These are phyloP conservation scores for Mayetiola destructor DNA, from an alignment of 2,888 invertebrate genomes.

Conservation along the genomic window DNA sequence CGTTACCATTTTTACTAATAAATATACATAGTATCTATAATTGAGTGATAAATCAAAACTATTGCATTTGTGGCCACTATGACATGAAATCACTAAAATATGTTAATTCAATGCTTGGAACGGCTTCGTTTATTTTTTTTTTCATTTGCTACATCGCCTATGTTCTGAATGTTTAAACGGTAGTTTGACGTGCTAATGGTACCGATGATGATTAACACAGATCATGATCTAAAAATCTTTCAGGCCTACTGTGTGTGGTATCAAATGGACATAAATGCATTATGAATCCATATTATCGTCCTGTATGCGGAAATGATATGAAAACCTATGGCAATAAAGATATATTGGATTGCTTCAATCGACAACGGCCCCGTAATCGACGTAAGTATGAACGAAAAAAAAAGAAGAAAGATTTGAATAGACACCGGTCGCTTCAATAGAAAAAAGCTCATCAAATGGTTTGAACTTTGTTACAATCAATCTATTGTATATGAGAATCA, in stretches of 20 bases:
- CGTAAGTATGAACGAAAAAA: slow-evolving; percentile 16
- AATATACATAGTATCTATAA: too few relatives aligned
- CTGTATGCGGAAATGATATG: slow-evolving; percentile 16
- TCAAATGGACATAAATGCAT: slow-evolving; percentile 14
- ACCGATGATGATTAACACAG: not conserved
- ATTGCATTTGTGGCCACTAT: not conserved
- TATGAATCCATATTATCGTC: slow-evolving; percentile 17
- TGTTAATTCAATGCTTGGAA: too few relatives aligned
- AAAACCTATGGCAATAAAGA: slow-evolving; percentile 17
- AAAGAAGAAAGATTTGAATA: too few relatives aligned
- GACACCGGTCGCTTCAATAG: too few relatives aligned
- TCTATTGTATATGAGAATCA: too few relatives aligned
- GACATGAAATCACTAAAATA: too few relatives aligned
- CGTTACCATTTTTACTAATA: not conserved
- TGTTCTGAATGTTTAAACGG: too few relatives aligned
- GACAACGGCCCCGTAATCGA: slow-evolving; percentile 12
- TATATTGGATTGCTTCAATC: slow-evolving; percentile 17
- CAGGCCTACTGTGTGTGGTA: slow-evolving; percentile 6
- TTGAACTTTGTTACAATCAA: too few relatives aligned
- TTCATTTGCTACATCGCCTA: too few relatives aligned
- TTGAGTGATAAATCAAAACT: not conserved
- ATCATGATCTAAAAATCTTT: not conserved
- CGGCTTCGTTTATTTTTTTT: too few relatives aligned
- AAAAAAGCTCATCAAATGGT: too few relatives aligned
- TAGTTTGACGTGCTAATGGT: too few relatives aligned